Base-by-base conservation (phyloP, 2,113 vertebrate species). In the Callipepla californica region DNA sequence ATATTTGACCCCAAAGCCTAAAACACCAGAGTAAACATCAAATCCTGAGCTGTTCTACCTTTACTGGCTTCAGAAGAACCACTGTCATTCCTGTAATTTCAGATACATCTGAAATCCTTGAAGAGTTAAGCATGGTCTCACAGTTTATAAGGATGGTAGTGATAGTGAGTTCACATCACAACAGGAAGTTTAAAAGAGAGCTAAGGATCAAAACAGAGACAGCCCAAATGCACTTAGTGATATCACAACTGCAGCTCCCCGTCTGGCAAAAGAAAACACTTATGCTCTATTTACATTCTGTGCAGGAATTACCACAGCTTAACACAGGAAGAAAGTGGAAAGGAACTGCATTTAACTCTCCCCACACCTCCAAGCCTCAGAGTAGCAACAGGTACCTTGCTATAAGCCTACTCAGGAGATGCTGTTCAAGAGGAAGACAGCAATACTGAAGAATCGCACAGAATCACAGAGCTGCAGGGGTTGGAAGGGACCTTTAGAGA, bases 151-250 rank as follows among this genome's bases (percentile, higher is more conserved):
- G 50, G 13, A 48, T 7, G 32, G 30, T 12, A 81, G 18, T 32
- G 58, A 81, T 53, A 69, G 0, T 58, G 53, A 80, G 19, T 59
- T 72, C 0, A 1, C 0, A 16, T 50, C 22, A 84, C 55, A 82
- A 81, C 3, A 53, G 12, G 44, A 89, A 93, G 36, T 76, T 93
- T 61, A 32, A 42, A 53, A 67, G 19, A 57, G 45, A 6, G n/a
- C 21, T 73, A 32, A 62, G 32, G 14, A 75, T 69, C 83, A 78
- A 63, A 72, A 67, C 20, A 57, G 61, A 93, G 25, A 57, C 62
- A 57, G 32, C 77, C 36, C 47, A 88, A 77, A 88, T 20, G 23
- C 32, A 28, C 66, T 58, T 78, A 73, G n/a, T 51, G 22, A 73
- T 13, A 25, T 1, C 69, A 50, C 36, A 89, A 58, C 32, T 65